Conservation (phyloP, 2,797 vertebrate species). For the Sebastes minor region DNA sequence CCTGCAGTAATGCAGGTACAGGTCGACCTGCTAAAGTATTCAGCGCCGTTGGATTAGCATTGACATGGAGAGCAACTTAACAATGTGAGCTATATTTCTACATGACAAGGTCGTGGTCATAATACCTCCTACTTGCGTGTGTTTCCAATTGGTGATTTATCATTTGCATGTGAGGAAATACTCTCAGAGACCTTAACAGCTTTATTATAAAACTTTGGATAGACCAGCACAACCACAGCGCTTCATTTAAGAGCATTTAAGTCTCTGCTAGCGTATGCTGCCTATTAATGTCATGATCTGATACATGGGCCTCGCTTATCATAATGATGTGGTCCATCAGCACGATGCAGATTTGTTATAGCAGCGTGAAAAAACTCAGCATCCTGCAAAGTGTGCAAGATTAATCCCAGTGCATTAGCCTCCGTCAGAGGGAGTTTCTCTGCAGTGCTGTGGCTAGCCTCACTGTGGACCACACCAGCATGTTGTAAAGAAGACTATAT, state of each 20-base stretch:
- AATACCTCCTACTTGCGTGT: conserved; percentile 21
- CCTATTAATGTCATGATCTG: conserved; percentile 21
- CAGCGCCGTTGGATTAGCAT: conserved; percentile 7
- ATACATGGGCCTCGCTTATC: not conserved
- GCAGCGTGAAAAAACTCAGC: conserved; percentile 4
- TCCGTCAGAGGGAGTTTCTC: not conserved
- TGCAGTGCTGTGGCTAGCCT: not conserved
- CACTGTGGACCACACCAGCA: conserved; percentile 19
- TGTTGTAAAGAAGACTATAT: conserved; percentile 9
- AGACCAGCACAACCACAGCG: not conserved
- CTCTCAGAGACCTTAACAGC: not conserved
- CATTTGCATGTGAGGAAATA: conserved; percentile 29
- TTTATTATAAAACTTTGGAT: not conserved
- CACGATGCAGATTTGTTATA: not conserved
- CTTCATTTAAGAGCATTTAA: conserved; percentile 7
- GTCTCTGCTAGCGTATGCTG: not conserved
- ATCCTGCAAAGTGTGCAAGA: not conserved
- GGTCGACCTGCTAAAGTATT: conserved; percentile 10
- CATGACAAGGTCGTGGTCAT: conserved; percentile 16
- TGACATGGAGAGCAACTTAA: conserved; percentile 4
- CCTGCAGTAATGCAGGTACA: not conserved
- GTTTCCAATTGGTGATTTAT: conserved; percentile 34
- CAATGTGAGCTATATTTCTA: conserved; percentile 21
- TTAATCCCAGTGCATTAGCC: not conserved
- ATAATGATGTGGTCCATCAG: conserved; percentile 35